Conservation (phyloP, 2,888 invertebrate species). For the Eustalomyia histrio region DNA sequence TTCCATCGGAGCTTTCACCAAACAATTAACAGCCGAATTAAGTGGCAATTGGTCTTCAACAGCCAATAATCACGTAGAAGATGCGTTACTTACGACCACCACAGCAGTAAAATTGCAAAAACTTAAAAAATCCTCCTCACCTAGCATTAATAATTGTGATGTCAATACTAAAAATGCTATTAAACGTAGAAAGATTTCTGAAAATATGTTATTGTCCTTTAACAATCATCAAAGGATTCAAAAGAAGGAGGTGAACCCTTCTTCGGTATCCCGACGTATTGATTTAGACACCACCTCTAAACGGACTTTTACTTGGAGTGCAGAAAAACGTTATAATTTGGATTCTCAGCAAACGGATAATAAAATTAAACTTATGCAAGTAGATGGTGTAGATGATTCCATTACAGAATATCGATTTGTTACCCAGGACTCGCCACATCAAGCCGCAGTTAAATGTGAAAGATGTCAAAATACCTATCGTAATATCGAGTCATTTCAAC, state of each 20-base stretch:
- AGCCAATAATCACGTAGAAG: slow-evolving; percentile 73
- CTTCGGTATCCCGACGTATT: slow-evolving; percentile 70
- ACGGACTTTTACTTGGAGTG: slow-evolving; percentile 77
- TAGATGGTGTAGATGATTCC: slow-evolving; percentile 86
- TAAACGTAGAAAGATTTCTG: slow-evolving; percentile 85
- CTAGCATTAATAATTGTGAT: slow-evolving; percentile 72
- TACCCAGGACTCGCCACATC: slow-evolving; percentile 79
- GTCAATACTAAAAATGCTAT: slow-evolving; percentile 78
- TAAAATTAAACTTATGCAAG: slow-evolving; percentile 82
- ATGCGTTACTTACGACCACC: slow-evolving; percentile 76
- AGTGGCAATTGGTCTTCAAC: slow-evolving; percentile 72
- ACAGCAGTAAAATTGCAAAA: slow-evolving; percentile 79
- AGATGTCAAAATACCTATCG: slow-evolving; percentile 93
- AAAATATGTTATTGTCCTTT: slow-evolving; percentile 77
- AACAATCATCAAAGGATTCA: slow-evolving; percentile 71
- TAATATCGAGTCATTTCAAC: slow-evolving; percentile 89
- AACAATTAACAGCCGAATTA: slow-evolving; percentile 69
- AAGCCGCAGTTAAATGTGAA: slow-evolving; percentile 87
- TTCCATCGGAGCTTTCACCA: slow-evolving; percentile 72
- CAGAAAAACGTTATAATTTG: slow-evolving; percentile 74
- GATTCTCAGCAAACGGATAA: slow-evolving; percentile 69
- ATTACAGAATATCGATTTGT: slow-evolving; percentile 80
- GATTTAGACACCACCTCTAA: slow-evolving; percentile 69
- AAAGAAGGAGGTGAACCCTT: slow-evolving; percentile 65
- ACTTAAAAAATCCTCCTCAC: slow-evolving; percentile 67